These are phyloP conservation scores for Heterotis niloticus DNA, from an alignment of 2,113 vertebrate genomes.

Conservation along the genomic window DNA sequence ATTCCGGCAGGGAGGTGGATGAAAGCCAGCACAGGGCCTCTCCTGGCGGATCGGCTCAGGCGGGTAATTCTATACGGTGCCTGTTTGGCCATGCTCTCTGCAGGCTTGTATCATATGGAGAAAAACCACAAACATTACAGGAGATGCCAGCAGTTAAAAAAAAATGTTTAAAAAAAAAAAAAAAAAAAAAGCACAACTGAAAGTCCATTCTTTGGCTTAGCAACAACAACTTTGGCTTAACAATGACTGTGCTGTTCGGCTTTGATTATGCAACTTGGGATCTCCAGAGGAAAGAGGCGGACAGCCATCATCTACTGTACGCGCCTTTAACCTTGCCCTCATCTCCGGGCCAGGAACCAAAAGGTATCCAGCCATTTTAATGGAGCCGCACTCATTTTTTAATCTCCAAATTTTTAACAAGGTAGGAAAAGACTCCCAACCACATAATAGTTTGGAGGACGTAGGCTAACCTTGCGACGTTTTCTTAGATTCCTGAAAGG, in stretches of 20 bases:
- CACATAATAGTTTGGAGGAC: not conserved
- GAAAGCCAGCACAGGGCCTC: constrained; percentile 16
- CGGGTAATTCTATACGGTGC: constrained; percentile 56
- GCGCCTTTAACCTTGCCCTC: no score
- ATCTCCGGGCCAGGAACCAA: not conserved
- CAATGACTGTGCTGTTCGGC: constrained; percentile 49
- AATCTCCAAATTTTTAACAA: not conserved
- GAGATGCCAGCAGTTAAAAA: constrained; percentile 34
- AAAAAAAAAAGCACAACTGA: not conserved
- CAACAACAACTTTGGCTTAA: constrained; percentile 26
- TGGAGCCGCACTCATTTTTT: not conserved
- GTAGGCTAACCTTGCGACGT: not conserved
- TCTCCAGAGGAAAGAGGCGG: constrained; percentile 28
- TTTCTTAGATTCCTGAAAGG: not conserved
- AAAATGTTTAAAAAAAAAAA: no score
- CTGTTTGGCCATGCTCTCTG: constrained; percentile 59
- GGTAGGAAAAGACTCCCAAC: not conserved
- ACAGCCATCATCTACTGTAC: not conserved
- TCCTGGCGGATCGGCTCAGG: constrained; percentile 59
- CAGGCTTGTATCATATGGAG: constrained; percentile 51
- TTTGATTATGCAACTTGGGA: constrained; percentile 48
- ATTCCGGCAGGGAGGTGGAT: constrained; percentile 54
- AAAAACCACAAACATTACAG: constrained; percentile 50
- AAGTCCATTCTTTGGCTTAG: constrained; percentile 38
- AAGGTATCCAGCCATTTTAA: not conserved